Evolutionary conservation across 2,797 vertebrate genomes (phyloP), one percentile per base, ranked within the genome.

Genomic region (Siniperca undulata): DNA sequence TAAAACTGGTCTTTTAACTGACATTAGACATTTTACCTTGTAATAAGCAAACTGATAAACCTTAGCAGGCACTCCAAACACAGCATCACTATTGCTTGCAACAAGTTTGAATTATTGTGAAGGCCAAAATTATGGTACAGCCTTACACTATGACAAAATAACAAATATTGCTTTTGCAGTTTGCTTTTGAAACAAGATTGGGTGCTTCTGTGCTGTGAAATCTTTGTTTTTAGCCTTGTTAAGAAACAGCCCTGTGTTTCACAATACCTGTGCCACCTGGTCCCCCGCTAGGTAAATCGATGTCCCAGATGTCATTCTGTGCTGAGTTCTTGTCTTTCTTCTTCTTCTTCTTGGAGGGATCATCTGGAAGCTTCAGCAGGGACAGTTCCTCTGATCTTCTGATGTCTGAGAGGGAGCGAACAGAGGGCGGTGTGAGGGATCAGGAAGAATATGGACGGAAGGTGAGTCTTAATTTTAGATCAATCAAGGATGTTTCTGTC

Each of bases 331-430:
- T 98, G 17, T 98, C 97, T 94, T 97, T 99, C 92, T 96, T 99
- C 91, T 98, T 99, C 91, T 97, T 99, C 93, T 97, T 99, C 93
- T 97, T 98, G 50, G 93, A 94, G 2, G 79, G 91, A 69, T 97
- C 97, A 80, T 95, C 96, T 12, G 95, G 90, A 62, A 92, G 97
- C 90, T 95, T 98, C 84, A 99, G 88, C 71, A 99, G 92, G 40
- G 99, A 99, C 68, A 99, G 95, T 81, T 99, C 99, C 93, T 99
- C 99, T 71, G 98, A 67, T 87, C 97, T 93, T 86, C 99, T 97
- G 82, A 99, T 98, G 93, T 98, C 99, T 99, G 77, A 34, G 42
- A 73, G 1, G 30, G 14, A 53, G 22, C 19, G 0, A 74, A 58
- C 24, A 42, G 9, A 11, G 60, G 48, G 14, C 3, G 7, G 17